Evolutionary conservation across 53 echinoderm and acorn worm genomes (phyloP).

Genomic region (Apostichopus leukothele): DNA sequence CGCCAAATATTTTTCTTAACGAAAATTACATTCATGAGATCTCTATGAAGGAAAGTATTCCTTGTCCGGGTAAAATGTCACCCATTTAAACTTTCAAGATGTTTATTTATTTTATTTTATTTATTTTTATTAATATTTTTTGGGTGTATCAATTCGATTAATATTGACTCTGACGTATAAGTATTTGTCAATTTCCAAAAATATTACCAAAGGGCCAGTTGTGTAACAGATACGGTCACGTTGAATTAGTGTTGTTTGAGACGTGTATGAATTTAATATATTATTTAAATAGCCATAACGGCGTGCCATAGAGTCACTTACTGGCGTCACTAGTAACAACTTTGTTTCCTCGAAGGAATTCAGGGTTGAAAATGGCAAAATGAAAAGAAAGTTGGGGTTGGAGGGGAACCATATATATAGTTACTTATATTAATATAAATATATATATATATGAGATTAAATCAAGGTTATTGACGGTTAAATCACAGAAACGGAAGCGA

Average conservation of each 20-base stretch:
- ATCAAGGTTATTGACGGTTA: background rate
- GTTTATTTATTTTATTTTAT: background rate
- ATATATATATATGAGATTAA: background rate
- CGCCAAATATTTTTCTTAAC: background rate
- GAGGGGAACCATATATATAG: no score
- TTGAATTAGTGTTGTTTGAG: conserved; percentile 16
- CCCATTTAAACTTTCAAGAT: no score
- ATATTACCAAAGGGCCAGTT: background rate
- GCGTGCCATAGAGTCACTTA: conserved; percentile 41
- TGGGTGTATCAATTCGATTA: background rate
- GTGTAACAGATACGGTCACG: background rate
- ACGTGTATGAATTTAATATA: conserved; percentile 8
- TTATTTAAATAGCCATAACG: conserved; percentile 1
- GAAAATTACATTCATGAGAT: no score
- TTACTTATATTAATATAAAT: no score
- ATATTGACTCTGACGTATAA: background rate
- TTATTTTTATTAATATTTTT: background rate
- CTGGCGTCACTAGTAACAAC: conserved; percentile 8
- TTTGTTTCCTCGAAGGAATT: conserved; percentile 23
- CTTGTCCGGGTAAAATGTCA: no score
- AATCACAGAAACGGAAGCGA: background rate
- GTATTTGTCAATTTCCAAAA: background rate
- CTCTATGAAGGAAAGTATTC: no score
- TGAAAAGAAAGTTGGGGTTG: background rate
- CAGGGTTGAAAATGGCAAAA: background rate